Conservation (phyloP, 2,797 vertebrate species). For the Gephyroberyx darwinii region DNA sequence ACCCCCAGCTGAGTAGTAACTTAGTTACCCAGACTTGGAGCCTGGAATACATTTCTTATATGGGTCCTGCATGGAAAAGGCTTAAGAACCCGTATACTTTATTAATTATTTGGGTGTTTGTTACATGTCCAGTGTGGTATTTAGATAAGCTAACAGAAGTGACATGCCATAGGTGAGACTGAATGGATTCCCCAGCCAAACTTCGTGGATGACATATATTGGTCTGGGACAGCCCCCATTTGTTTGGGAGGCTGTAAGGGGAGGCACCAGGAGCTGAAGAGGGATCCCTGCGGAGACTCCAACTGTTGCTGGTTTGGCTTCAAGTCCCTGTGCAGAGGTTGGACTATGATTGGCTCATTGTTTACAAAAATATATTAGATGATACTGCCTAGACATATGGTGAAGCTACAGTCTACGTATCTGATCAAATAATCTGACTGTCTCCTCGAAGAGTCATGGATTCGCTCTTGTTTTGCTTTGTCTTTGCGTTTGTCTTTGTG, state of each 20-base stretch:
- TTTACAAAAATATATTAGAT: background rate
- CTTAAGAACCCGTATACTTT: background rate
- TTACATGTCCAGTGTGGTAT: background rate
- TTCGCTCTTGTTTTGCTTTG: background rate
- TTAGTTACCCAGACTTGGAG: background rate
- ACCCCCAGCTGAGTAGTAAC: background rate
- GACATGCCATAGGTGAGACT: conserved; percentile 60
- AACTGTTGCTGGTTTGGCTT: conserved; percentile 89
- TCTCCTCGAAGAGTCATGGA: background rate
- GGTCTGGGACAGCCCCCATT: conserved; percentile 85
- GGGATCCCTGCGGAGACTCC: conserved; percentile 85
- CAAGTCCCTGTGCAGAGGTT: conserved; percentile 88
- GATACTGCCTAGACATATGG: background rate
- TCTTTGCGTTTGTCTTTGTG: background rate
- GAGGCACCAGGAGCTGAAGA: conserved; percentile 83
- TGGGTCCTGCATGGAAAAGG: background rate
- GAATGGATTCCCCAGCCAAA: conserved; percentile 59
- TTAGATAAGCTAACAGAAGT: conserved; percentile 10
- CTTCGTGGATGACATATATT: conserved; percentile 78
- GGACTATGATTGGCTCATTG: background rate
- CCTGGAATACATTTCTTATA: background rate
- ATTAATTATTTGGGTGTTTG: background rate
- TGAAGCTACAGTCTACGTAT: background rate
- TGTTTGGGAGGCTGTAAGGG: conserved; percentile 85
- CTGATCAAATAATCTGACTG: background rate